phyloP scores from a whole-genome alignment of 2,797 vertebrate genomes.

The Sebastes flavidus region DNA sequence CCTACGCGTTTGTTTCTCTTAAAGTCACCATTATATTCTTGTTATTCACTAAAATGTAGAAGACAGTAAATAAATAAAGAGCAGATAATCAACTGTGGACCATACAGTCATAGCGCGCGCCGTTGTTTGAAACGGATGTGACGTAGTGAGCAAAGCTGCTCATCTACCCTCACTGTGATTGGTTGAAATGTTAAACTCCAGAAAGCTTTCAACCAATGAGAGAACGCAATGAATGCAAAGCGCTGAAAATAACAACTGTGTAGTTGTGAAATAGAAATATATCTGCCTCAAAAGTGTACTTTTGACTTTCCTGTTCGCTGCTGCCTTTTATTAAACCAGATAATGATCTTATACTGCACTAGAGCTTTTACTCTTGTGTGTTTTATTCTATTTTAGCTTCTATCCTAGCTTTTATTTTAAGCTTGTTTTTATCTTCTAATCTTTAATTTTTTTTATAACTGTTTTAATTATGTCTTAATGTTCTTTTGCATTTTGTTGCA shows the following conservation, averaged over 20 bases:
- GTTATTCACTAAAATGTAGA: neutral
- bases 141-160: neutral
- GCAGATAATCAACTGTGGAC: neutral
- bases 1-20: neutral
- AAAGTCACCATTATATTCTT: neutral
- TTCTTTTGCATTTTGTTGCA: too few species aligned
- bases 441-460: too few species aligned
- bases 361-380: too few species aligned
- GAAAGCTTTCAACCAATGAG: constrained; percentile 2
- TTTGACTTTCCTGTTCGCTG: too few species aligned
- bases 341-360: too few species aligned
- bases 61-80: neutral
- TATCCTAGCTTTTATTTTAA: too few species aligned
- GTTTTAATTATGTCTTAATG: too few species aligned
- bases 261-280: neutral
- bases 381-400: too few species aligned
- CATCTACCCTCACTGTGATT: constrained; percentile 27
- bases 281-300: neutral
- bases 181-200: neutral
- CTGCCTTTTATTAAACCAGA: too few species aligned
- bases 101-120: constrained; percentile 40
- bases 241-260: constrained; percentile 32
- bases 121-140: constrained; percentile 56
- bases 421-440: too few species aligned
- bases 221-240: neutral